Base-by-base conservation (phyloP, 2,797 vertebrate species). In the Tapera naevia region DNA sequence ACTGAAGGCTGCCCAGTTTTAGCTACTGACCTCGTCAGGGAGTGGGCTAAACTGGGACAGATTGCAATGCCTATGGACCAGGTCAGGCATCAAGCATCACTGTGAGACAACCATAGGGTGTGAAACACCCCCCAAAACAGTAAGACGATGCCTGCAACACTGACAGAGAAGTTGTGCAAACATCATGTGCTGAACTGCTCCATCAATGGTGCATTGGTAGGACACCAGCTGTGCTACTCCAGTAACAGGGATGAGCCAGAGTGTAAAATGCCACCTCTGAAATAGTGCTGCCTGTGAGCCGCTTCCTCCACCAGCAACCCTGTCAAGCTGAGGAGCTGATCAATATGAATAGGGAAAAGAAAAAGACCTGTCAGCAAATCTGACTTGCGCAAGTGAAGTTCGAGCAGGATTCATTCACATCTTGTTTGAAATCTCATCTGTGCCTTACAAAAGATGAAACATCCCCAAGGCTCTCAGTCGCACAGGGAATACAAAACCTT, bases 401-500 rank as follows among this genome's bases (percentile, higher is more conserved):
- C 1, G 4, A 87, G 82, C 11, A 1, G 72, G 81, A 93, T 93
- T 93, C 92, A 89, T 95, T 93, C 94, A 67, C 0, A 5, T 45
- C 91, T 80, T 30, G 87, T 91, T 92, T 90, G 91, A 91, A 91
- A 92, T 82, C 95, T 96, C 93, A 95, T 95, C 93, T 94, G 92
- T 0, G 72, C 91, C 65, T 85, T 39, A 93, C 75, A 92, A 94
- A 93, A 69, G 88, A 82, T 19, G 74, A 91, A 85, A 51, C 80
- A 50, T 48, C 90, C 83, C 92, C 61, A 2, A 71, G 65, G 92
- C 79, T 64, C 88, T 88, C 83, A 93, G 71, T 6, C 86, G 84
- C 71, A 2, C 17, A 10, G 53, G 69, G 72, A 91, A 89, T 54
- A 79, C 72, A 95, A 94, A 92, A 80, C 71, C 41, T 37, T 66